Percentiles rank a stretch among this genome's conserved stretches.
Conservation (phyloP, 2,797 vertebrate genomes). For the Danionella dracula region DNA sequence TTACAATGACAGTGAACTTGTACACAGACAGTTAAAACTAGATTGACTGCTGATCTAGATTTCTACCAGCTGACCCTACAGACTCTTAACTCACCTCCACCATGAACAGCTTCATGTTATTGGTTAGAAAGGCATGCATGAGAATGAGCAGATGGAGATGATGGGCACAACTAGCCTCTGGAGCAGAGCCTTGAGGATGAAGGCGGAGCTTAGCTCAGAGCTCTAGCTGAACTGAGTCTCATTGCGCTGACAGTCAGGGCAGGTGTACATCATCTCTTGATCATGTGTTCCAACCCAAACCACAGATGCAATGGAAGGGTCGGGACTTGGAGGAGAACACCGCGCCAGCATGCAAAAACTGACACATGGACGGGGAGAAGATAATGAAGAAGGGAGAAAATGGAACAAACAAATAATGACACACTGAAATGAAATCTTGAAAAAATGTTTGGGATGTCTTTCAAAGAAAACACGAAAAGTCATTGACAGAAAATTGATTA, state of each 20-base stretch:
- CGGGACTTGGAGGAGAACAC: conserved; percentile 42
- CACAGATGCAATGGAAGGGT: conserved; percentile 44
- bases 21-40: too few species aligned
- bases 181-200: not conserved
- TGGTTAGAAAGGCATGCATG: conserved; percentile 42
- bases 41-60: too few species aligned
- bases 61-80: conserved; percentile 34
- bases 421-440: not conserved
- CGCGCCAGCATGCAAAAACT: conserved; percentile 46
- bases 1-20: not conserved
- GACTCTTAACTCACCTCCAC: conserved; percentile 67
- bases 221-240: conserved; percentile 63
- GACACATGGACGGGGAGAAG: not conserved
- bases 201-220: conserved; percentile 13
- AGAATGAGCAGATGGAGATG: conserved; percentile 35
- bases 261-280: conserved; percentile 57
- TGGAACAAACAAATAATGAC: not conserved
- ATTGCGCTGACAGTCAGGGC: conserved; percentile 62
- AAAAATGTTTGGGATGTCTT: not conserved
- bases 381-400: conserved; percentile 14
- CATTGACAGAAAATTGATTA: too few species aligned
- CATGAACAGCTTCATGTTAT: conserved; percentile 37
- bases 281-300: conserved; percentile 57
- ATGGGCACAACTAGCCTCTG: conserved; percentile 18
- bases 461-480: too few species aligned